Conservation (phyloP, 2,797 vertebrate species). For the Oreochromis grahami region DNA sequence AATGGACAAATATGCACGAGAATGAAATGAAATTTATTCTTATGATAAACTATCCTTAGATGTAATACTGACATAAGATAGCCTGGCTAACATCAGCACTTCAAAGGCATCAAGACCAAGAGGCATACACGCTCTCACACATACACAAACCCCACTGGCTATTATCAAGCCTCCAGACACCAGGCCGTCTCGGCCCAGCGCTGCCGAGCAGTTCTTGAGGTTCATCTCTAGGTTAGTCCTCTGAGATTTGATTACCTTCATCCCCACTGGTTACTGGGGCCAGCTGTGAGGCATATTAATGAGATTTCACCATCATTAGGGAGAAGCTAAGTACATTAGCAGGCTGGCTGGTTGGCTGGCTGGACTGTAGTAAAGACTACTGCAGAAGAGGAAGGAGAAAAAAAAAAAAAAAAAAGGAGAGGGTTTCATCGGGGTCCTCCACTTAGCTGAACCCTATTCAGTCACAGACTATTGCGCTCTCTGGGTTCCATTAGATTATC, state of each 20-base stretch:
- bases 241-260: slow-evolving; percentile 75
- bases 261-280: slow-evolving; percentile 71
- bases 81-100: slow-evolving; percentile 70
- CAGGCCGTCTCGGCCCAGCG: slow-evolving; percentile 28
- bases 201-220: slow-evolving; percentile 55
- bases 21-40: slow-evolving; percentile 52
- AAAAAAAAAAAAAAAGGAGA: background rate
- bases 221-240: slow-evolving; percentile 75
- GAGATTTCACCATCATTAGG: slow-evolving; percentile 76
- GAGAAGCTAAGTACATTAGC: slow-evolving; percentile 70
- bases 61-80: slow-evolving; percentile 41
- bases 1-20: slow-evolving; percentile 49
- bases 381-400: slow-evolving; percentile 30
- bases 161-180: slow-evolving; percentile 58
- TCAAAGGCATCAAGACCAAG: slow-evolving; percentile 49
- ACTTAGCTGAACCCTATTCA: slow-evolving; percentile 51
- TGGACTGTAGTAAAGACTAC: slow-evolving; percentile 44
- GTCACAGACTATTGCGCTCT: slow-evolving; percentile 31
- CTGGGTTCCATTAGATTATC: slow-evolving; percentile 58
- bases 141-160: slow-evolving; percentile 37
- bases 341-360: slow-evolving; percentile 49
- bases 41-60: slow-evolving; percentile 49
- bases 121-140: slow-evolving; percentile 17
- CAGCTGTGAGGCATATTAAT: slow-evolving; percentile 80
- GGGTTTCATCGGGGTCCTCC: slow-evolving; percentile 27